phyloP scores from a whole-genome alignment of 2,113 vertebrate genomes.

The Heptranchias perlo region DNA sequence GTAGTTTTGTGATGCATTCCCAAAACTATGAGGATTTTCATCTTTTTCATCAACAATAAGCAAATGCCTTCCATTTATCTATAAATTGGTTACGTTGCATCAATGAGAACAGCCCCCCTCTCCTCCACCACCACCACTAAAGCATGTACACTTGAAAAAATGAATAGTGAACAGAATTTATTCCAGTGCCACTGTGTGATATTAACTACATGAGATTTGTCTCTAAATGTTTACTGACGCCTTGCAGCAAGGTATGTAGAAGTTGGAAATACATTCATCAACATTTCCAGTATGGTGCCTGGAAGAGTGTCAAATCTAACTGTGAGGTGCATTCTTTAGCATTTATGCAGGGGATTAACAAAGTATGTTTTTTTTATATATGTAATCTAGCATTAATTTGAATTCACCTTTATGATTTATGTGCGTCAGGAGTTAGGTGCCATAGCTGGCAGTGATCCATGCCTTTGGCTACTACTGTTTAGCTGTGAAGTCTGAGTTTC shows the following conservation, averaged over 20 bases:
- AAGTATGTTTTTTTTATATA: neutral
- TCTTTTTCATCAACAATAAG: neutral
- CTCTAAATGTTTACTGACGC: neutral
- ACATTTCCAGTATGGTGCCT: neutral
- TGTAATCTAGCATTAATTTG: neutral
- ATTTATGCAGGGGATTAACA: neutral
- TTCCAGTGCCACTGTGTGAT: neutral
- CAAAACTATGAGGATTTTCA: neutral
- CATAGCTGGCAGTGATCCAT: neutral
- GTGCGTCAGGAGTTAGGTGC: neutral
- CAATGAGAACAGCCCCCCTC: neutral
- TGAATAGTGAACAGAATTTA: neutral
- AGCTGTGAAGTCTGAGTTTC: neutral
- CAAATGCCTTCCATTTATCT: neutral
- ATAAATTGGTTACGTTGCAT: neutral
- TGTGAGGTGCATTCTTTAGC: neutral
- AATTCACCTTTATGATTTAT: slow-evolving; percentile 29
- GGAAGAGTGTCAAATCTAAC: neutral
- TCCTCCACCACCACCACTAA: neutral
- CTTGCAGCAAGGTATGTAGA: neutral
- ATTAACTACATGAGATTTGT: neutral
- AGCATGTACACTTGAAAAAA: neutral
- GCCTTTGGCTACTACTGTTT: slow-evolving; percentile 5
- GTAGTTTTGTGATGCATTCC: neutral
- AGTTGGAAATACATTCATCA: neutral